phyloP scores from a whole-genome alignment of 2,888 invertebrate species.

The Agrochola circellaris region DNA sequence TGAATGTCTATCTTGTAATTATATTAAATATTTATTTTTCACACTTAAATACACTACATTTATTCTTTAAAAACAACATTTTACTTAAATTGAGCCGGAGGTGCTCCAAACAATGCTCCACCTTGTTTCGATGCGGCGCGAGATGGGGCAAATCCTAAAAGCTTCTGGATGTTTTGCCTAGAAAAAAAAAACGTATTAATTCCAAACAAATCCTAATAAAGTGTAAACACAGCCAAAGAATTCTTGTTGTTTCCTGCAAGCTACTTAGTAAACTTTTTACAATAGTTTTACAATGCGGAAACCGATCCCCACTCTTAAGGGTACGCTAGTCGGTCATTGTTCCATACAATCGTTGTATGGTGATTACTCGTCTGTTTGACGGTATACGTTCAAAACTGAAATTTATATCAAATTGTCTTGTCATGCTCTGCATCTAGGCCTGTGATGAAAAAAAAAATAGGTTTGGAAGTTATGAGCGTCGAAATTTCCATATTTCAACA shows the following conservation, averaged over 20 bases:
- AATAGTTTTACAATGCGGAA: neutral
- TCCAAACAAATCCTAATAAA: neutral
- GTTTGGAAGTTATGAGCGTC: no score
- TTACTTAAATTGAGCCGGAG: conserved; percentile 96
- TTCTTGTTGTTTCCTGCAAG: neutral
- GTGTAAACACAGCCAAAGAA: neutral
- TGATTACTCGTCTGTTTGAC: no score
- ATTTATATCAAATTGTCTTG: no score
- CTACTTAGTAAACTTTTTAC: neutral
- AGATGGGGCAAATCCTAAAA: conserved; percentile 99
- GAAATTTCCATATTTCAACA: no score
- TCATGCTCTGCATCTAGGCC: no score
- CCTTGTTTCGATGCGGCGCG: conserved; percentile 99
- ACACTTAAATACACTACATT: conserved; percentile 11
- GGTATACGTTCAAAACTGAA: no score
- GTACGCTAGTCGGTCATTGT: no score
- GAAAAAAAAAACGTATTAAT: conserved; percentile 58
- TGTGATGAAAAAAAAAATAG: no score
- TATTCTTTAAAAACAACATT: conserved; percentile 20
- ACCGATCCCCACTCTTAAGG: no score
- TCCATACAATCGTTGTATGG: no score
- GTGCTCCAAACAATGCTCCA: conserved; percentile 95
- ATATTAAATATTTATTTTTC: conserved; percentile 44
- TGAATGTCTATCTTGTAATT: conserved; percentile 35
- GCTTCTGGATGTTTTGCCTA: conserved; percentile 98